Percentiles rank a stretch among this genome's conserved stretches.
These are phyloP conservation scores for Pipistrellus pipistrellus DNA, from an alignment of 2,797 vertebrate genomes.

Conservation along the genomic window DNA sequence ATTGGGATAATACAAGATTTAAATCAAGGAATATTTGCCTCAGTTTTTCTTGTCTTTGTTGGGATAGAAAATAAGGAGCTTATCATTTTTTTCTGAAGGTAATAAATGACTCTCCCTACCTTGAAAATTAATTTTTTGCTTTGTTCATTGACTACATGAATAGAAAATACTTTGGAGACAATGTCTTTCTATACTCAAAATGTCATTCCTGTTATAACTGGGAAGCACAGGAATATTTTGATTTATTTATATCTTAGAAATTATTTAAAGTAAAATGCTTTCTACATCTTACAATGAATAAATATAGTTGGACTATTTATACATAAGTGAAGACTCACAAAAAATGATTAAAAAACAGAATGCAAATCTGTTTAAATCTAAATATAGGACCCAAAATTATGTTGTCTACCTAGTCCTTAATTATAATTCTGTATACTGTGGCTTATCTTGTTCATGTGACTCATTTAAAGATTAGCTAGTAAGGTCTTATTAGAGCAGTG, in stretches of 20 bases:
- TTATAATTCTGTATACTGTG: constrained; percentile 9
- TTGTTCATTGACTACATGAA: constrained; percentile 45
- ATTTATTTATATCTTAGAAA: constrained; percentile 46
- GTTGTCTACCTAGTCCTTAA: constrained; percentile 35
- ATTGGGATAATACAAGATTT: neutral
- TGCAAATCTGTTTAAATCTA: constrained; percentile 4
- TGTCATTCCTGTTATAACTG: constrained; percentile 46
- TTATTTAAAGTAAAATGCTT: constrained; percentile 52
- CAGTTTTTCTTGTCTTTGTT: neutral
- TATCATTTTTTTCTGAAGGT: constrained; percentile 61
- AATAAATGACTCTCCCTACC: constrained; percentile 40
- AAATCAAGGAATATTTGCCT: constrained; percentile 54
- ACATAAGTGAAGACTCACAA: neutral
- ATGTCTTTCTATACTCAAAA: neutral
- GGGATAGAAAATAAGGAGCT: constrained; percentile 14
- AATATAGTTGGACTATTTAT: neutral
- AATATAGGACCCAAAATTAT: neutral
- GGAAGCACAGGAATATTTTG: constrained; percentile 22
- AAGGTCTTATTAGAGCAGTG: neutral
- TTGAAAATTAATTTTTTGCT: constrained; percentile 59
- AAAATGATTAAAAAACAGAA: constrained; percentile 32
- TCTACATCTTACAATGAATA: constrained; percentile 56
- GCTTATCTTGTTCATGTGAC: neutral
- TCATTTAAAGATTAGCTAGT: neutral
- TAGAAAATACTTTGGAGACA: neutral